Percentiles rank a stretch among this genome's conserved stretches.
These are phyloP conservation scores for Phlogophora meticulosa DNA, from an alignment of 2,888 invertebrate genomes.

Conservation along the genomic window DNA sequence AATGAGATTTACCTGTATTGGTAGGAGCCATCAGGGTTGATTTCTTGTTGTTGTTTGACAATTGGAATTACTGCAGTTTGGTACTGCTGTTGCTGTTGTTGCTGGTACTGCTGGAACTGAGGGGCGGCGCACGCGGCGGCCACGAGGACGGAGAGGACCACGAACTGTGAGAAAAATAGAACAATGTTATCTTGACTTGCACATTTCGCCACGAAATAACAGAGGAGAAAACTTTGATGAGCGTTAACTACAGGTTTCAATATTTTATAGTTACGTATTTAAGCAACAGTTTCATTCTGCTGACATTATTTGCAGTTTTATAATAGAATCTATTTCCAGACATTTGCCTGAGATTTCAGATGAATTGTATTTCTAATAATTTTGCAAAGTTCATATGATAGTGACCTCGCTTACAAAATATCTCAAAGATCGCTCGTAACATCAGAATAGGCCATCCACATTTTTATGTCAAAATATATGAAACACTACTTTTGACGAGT, in stretches of 20 bases:
- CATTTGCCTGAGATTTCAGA: background rate
- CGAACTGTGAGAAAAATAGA: constrained; percentile 77
- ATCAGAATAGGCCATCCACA: constrained; percentile 72
- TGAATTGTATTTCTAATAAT: constrained; percentile 4
- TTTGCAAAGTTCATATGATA: constrained; percentile 54
- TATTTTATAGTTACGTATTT: background rate
- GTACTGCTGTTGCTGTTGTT: constrained; percentile 76
- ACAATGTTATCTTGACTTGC: constrained; percentile 20
- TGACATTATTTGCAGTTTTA: constrained; percentile 1
- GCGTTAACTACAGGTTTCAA: background rate
- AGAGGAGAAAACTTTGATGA: background rate
- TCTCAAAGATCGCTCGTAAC: constrained; percentile 68
- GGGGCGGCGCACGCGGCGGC: constrained; percentile 84
- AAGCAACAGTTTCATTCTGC: constrained; percentile 1
- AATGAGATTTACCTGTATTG: constrained; percentile 89
- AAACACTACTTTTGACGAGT: constrained; percentile 61
- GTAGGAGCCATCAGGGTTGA: constrained; percentile 91
- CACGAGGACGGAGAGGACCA: constrained; percentile 81
- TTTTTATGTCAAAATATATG: constrained; percentile 71
- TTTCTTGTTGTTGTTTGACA: constrained; percentile 89
- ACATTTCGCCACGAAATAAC: constrained; percentile 12
- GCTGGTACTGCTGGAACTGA: constrained; percentile 75
- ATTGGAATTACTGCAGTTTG: constrained; percentile 90
- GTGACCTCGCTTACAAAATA: constrained; percentile 70
- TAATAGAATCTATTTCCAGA: background rate